A percentile compares a stretch with the other conserved stretches of the same genome.
These are phyloP conservation scores for Poeciliopsis infans DNA, from an alignment of 2,797 vertebrate species.

Conservation along the genomic window DNA sequence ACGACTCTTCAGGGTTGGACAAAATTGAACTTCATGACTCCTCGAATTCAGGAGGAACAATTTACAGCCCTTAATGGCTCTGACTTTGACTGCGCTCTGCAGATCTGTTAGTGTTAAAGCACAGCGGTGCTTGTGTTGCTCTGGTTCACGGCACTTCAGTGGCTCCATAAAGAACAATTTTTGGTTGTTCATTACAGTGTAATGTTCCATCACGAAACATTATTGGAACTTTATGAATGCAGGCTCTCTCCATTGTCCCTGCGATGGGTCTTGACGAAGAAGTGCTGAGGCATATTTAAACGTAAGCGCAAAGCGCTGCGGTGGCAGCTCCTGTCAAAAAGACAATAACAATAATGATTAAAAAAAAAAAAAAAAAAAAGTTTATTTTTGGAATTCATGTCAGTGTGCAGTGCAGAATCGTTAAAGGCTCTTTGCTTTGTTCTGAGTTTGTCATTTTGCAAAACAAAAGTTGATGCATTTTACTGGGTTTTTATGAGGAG, in stretches of 20 bases:
- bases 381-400: conserved; percentile 39
- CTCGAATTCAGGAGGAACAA: conserved; percentile 48
- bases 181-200: conserved; percentile 65
- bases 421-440: background rate
- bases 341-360: background rate
- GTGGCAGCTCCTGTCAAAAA: conserved; percentile 13
- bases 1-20: conserved; percentile 38
- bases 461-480: background rate
- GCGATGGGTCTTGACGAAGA: conserved; percentile 60
- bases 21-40: conserved; percentile 46
- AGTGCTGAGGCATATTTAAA: conserved; percentile 48
- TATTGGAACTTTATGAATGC: conserved; percentile 67
- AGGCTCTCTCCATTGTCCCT: conserved; percentile 55
- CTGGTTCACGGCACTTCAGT: conserved; percentile 58
- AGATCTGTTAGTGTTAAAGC: conserved; percentile 53
- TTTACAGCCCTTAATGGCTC: conserved; percentile 48
- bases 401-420: background rate
- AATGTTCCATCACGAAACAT: conserved; percentile 71
- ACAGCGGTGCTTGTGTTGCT: conserved; percentile 49
- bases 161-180: conserved; percentile 63
- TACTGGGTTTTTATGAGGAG: background rate
- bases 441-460: background rate
- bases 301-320: conserved; percentile 26
- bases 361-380: background rate
- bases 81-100: conserved; percentile 41